These are phyloP conservation scores for Macrotus californicus DNA, from an alignment of 2,113 vertebrate genomes.

Conservation along the genomic window DNA sequence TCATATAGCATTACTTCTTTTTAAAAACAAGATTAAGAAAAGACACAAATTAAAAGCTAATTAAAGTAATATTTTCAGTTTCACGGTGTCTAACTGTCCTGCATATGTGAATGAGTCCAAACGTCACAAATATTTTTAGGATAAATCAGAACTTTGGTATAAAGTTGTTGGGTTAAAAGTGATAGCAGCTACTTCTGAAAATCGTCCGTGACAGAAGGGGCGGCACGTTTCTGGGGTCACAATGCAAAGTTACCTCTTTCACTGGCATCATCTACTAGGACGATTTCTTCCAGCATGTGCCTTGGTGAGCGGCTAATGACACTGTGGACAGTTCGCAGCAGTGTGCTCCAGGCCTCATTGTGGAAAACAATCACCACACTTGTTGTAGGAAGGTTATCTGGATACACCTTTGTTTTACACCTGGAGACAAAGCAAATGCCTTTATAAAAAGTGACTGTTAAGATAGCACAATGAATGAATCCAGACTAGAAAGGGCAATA, in stretches of 20 bases:
- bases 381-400: constrained; percentile 93
- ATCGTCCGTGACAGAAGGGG: constrained; percentile 21
- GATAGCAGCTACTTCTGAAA: background rate
- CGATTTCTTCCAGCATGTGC: constrained; percentile 93
- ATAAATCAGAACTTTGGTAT: constrained; percentile 15
- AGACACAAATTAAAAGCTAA: constrained; percentile 37
- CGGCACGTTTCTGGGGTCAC: constrained; percentile 5
- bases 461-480: background rate
- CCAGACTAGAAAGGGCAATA: background rate
- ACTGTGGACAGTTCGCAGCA: constrained; percentile 95
- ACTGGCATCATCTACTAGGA: constrained; percentile 97
- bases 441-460: constrained; percentile 45
- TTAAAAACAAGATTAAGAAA: constrained; percentile 43
- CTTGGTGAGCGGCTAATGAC: constrained; percentile 96
- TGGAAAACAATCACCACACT: constrained; percentile 99
- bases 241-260: constrained; percentile 88
- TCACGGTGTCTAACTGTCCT: background rate
- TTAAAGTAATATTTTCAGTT: constrained; percentile 12
- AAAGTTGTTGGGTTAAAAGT: constrained; percentile 41
- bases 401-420: constrained; percentile 98
- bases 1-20: constrained; percentile 34
- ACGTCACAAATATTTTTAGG: constrained; percentile 34
- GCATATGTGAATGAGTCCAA: constrained; percentile 9
- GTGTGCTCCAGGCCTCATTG: constrained; percentile 98
- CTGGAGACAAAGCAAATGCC: constrained; percentile 75